Evolutionary conservation across 2,888 invertebrate genomes (phyloP).

Genomic region (Phortica okadai): DNA sequence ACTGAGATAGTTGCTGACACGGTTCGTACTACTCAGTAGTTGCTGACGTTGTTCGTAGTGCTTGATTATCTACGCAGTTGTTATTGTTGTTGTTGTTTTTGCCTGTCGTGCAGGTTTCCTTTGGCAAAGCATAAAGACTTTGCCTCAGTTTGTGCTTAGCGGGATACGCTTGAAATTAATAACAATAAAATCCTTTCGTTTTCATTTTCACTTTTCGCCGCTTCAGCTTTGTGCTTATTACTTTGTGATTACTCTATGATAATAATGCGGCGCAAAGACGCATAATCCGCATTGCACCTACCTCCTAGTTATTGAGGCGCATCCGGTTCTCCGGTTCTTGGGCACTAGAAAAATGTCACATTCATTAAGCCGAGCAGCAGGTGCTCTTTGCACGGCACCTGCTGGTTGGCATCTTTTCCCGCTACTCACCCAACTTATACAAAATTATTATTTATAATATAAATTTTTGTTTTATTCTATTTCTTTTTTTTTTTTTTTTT

Average conservation of each 20-base stretch:
- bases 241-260: constrained; percentile 47
- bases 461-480: constrained; percentile 20
- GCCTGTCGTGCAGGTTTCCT: too few relatives aligned
- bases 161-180: constrained; percentile 37
- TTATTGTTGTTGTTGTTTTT: too few relatives aligned
- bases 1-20: too few relatives aligned
- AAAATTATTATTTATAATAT: too few relatives aligned
- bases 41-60: too few relatives aligned
- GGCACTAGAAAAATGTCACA: constrained; percentile 50
- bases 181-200: constrained; percentile 59
- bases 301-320: constrained; percentile 5
- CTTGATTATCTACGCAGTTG: too few relatives aligned
- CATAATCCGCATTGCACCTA: constrained; percentile 14
- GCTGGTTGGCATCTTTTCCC: too few relatives aligned
- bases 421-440: too few relatives aligned
- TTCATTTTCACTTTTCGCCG: constrained; percentile 39
- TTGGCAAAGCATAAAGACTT: too few relatives aligned
- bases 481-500: constrained; percentile 26
- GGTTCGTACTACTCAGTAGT: too few relatives aligned
- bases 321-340: constrained; percentile 30
- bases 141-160: too few relatives aligned
- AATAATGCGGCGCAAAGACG: constrained; percentile 43
- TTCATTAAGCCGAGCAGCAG: constrained; percentile 68
- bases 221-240: constrained; percentile 47
- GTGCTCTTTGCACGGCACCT: constrained; percentile 39